Conservation (phyloP, 2,113 vertebrate genomes). For the Taurulus bubalis region DNA sequence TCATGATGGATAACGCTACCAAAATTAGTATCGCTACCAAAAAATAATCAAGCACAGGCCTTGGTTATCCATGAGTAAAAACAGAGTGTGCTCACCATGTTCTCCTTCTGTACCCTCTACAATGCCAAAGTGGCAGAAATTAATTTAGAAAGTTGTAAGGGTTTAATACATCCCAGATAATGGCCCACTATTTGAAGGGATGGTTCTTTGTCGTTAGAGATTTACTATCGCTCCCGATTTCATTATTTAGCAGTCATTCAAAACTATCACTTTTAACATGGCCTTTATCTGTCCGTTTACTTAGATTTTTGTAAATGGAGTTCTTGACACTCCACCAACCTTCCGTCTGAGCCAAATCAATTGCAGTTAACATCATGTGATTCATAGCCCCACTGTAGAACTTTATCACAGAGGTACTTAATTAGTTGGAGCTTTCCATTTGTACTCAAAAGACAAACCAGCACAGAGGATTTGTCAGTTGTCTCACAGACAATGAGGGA, state of each 20-base stretch:
- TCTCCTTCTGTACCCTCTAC: constrained; percentile 17
- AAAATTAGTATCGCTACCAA: constrained; percentile 9
- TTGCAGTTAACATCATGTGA: constrained; percentile 60
- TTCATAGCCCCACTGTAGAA: constrained; percentile 51
- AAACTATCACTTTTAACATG: constrained; percentile 59
- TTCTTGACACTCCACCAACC: constrained; percentile 56
- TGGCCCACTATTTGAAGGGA: constrained; percentile 29
- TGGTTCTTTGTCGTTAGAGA: constrained; percentile 38
- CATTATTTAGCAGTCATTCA: constrained; percentile 68
- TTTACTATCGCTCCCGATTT: constrained; percentile 49
- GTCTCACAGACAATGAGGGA: constrained; percentile 29
- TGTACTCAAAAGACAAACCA: constrained; percentile 42
- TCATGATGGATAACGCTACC: constrained; percentile 32
- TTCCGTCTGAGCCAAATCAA: constrained; percentile 64
- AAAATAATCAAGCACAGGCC: constrained; percentile 31
- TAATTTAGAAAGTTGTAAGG: constrained; percentile 36
- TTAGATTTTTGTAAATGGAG: constrained; percentile 65
- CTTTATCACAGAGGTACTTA: constrained; percentile 57
- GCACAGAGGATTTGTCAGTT: constrained; percentile 44
- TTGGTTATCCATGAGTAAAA: constrained; percentile 30
- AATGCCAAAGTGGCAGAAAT: constrained; percentile 27
- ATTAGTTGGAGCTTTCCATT: constrained; percentile 49
- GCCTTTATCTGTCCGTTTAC: constrained; percentile 64
- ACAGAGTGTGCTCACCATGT: background rate
- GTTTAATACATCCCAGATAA: constrained; percentile 47